phyloP scores from a whole-genome alignment of 2,113 vertebrate genomes.

The Notarius quadriscutis region DNA sequence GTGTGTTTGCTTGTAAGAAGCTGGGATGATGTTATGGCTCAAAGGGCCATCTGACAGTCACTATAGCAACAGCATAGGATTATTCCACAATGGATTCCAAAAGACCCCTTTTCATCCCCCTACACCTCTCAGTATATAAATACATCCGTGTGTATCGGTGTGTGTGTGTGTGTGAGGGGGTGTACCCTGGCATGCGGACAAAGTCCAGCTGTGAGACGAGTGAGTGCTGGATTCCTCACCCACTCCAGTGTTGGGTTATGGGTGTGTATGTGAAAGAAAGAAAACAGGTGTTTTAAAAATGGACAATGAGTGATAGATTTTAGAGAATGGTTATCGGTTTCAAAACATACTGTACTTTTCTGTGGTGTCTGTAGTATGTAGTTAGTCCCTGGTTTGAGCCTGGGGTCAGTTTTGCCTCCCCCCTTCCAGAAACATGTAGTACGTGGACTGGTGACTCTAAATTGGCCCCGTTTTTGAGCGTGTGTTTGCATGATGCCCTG shows the following conservation, averaged over 20 bases:
- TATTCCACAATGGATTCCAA: not conserved
- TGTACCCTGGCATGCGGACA: not conserved
- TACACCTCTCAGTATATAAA: not conserved
- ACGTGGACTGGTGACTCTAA: not conserved
- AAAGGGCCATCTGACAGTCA: slow-evolving; percentile 28
- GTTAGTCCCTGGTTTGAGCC: not conserved
- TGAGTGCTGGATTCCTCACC: slow-evolving; percentile 5
- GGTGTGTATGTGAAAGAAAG: not conserved
- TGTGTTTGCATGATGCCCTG: not conserved
- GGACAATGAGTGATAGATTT: not conserved
- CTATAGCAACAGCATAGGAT: slow-evolving; percentile 38
- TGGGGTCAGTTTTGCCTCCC: not conserved
- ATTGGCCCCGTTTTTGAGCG: not conserved
- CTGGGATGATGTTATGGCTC: slow-evolving; percentile 33
- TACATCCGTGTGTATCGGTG: not conserved
- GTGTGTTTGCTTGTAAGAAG: slow-evolving; percentile 7
- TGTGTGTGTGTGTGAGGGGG: not conserved
- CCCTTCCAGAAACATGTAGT: not conserved
- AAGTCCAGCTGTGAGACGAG: slow-evolving; percentile 21
- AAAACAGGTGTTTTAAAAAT: not conserved
- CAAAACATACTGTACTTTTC: not conserved
- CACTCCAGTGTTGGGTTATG: not conserved
- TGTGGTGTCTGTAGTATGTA: not conserved
- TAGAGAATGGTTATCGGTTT: not conserved
- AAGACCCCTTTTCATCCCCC: not conserved